Evolutionary conservation across 2,888 invertebrate species (phyloP).

Genomic region (Hydrotaea diabolus): DNA sequence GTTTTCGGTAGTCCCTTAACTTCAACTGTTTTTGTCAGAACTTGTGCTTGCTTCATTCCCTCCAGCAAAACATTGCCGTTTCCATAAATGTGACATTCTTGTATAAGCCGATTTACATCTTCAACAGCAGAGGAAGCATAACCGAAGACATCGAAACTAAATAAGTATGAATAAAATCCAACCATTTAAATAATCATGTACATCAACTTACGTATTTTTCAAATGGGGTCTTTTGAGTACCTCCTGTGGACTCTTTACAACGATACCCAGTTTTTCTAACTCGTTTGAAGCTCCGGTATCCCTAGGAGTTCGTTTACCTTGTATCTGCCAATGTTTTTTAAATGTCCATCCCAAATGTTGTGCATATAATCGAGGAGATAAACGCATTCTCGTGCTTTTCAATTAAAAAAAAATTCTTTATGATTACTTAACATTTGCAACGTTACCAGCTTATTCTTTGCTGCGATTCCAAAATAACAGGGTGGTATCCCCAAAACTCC

Average conservation of each 20-base stretch:
- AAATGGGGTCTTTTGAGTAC: background rate
- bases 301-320: conserved; percentile 84
- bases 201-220: background rate
- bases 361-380: conserved; percentile 83
- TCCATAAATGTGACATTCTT: conserved; percentile 83
- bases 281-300: conserved; percentile 83
- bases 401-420: too few species aligned
- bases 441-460: too few species aligned
- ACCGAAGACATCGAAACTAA: conserved; percentile 65
- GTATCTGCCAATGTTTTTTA: conserved; percentile 87
- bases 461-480: too few species aligned
- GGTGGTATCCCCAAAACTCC: too few species aligned
- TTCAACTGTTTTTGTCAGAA: conserved; percentile 89
- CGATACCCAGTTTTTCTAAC: conserved; percentile 83
- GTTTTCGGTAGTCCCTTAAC: conserved; percentile 84
- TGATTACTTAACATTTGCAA: too few species aligned
- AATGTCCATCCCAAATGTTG: conserved; percentile 89
- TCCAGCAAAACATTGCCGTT: conserved; percentile 86
- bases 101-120: conserved; percentile 85
- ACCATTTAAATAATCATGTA: too few species aligned
- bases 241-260: conserved; percentile 84
- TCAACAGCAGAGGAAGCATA: conserved; percentile 63
- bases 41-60: conserved; percentile 89
- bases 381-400: conserved; percentile 83
- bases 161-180: conserved; percentile 4